Evolutionary conservation across 2,888 invertebrate genomes (phyloP).

Genomic region (Drosophila cognata): DNA sequence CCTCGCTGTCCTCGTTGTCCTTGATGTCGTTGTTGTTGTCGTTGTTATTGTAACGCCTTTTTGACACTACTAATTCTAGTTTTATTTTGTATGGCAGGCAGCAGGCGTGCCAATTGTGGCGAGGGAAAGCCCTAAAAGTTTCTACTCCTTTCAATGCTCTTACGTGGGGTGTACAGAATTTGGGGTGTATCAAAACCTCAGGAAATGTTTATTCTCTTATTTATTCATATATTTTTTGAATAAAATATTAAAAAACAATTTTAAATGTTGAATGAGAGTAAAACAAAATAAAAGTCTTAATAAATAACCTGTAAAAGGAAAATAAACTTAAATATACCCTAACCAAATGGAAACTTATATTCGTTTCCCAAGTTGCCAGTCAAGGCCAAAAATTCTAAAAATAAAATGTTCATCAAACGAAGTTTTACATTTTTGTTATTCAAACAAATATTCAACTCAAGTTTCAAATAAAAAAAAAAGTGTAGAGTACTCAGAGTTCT

Average conservation of each 20-base stretch:
- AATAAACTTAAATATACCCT: not conserved
- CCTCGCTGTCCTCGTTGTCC: constrained; percentile 2
- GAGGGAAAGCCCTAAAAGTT: constrained; percentile 33
- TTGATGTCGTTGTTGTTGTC: constrained; percentile 21
- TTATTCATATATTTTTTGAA: not conserved
- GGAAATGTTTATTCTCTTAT: not conserved
- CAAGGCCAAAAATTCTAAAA: not conserved
- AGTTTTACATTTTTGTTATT: not conserved
- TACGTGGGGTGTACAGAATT: not conserved
- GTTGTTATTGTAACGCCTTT: constrained; percentile 70
- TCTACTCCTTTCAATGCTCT: constrained; percentile 48
- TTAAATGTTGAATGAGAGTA: not conserved
- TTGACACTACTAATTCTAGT: constrained; percentile 81
- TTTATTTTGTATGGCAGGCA: constrained; percentile 62
- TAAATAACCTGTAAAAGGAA: not conserved
- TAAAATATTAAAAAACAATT: not conserved
- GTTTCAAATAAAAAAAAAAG: not conserved
- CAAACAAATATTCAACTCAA: not conserved
- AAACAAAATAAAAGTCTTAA: not conserved
- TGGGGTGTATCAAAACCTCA: not conserved
- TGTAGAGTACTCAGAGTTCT: constrained; percentile 1
- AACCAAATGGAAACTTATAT: not conserved
- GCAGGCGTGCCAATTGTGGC: constrained; percentile 20
- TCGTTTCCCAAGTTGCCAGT: not conserved
- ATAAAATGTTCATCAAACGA: not conserved